Conservation (phyloP, 1,140 invertebrate species). For the Cardiocondyla obscurior region DNA sequence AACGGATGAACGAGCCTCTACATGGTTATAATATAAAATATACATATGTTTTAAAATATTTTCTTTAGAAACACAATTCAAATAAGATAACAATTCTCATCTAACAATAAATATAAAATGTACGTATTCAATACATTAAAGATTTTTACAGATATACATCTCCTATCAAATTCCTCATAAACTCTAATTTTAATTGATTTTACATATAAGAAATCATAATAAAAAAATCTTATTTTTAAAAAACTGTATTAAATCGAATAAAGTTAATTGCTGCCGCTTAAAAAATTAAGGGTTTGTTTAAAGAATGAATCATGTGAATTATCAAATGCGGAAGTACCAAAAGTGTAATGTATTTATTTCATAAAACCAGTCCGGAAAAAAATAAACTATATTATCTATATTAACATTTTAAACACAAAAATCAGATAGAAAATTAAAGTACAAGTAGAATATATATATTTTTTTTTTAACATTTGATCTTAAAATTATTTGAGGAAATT, state of each 20-base stretch:
- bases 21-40: constrained; percentile 57
- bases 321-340: constrained; percentile 1
- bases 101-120: neutral
- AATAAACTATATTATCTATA: constrained; percentile 66
- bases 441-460: constrained; percentile 1
- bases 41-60: neutral
- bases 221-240: too few relatives aligned
- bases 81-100: neutral
- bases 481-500: constrained; percentile 42
- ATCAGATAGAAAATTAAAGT: neutral
- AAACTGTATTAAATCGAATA: too few relatives aligned
- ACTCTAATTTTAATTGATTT: constrained; percentile 20
- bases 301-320: constrained; percentile 44
- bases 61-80: neutral
- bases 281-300: constrained; percentile 22
- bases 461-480: constrained; percentile 1
- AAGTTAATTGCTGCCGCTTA: too few relatives aligned
- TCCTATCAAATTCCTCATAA: neutral
- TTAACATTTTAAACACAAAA: constrained; percentile 47
- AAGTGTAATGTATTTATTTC: constrained; percentile 59
- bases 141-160: constrained; percentile 2
- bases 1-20: constrained; percentile 41
- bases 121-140: neutral
- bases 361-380: constrained; percentile 64
- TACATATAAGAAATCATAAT: too few relatives aligned